Percentiles rank a stretch among this genome's conserved stretches.
These are phyloP conservation scores for Cryptomyrus ogoouensis DNA, from an alignment of 2,113 vertebrate genomes.

Conservation along the genomic window DNA sequence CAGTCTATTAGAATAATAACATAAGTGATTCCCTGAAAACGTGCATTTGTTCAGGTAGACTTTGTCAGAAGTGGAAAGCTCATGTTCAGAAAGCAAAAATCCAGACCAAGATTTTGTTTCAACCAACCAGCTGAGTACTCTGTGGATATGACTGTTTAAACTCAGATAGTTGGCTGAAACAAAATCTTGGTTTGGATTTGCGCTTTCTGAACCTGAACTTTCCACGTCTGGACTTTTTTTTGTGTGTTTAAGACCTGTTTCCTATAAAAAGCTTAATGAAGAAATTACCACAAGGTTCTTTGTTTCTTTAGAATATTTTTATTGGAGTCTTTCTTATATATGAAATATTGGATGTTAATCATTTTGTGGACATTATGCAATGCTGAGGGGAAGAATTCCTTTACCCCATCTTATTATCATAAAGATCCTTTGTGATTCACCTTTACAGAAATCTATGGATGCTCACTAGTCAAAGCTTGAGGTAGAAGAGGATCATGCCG, in stretches of 20 bases:
- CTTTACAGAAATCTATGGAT: not conserved
- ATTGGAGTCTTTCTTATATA: not conserved
- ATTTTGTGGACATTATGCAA: not conserved
- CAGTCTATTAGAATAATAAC: not conserved
- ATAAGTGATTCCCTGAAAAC: not conserved
- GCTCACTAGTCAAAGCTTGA: not conserved
- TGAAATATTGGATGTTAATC: not conserved
- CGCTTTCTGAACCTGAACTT: not conserved
- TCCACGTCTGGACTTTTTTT: not conserved
- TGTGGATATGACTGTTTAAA: not conserved
- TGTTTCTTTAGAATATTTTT: not conserved
- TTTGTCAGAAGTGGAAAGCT: not conserved
- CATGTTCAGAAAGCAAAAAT: not conserved
- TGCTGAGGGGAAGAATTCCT: not conserved
- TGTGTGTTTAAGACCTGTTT: not conserved
- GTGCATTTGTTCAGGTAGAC: not conserved
- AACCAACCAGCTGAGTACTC: not conserved
- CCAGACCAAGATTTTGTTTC: not conserved
- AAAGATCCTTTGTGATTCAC: not conserved
- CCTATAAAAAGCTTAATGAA: not conserved
- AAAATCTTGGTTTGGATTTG: not conserved
- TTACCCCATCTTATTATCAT: not conserved
- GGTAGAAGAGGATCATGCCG: not conserved
- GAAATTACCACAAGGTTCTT: not conserved
- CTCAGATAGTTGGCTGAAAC: not conserved